Base-by-base conservation (phyloP, 1,140 invertebrate genomes). In the Drosophila bocki region DNA sequence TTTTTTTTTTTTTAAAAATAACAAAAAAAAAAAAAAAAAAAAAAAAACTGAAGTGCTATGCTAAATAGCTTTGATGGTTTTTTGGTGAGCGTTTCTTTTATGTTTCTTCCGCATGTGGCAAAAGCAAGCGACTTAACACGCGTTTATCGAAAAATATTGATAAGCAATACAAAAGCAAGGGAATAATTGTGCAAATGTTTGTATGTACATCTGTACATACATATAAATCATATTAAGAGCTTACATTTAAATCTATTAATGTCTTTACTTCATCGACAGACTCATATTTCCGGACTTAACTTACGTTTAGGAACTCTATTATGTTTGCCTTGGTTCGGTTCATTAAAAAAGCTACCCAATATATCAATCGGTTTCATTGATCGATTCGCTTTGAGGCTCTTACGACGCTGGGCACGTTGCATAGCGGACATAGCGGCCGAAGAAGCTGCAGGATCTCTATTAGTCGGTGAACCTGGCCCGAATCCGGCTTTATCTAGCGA, bases 281-380 rank as follows among this genome's bases (percentile, higher is more conserved):
- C 15, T 39, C 8, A 11, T 29, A 13, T 26, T 19, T 37, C 8
- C 9, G 3, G 35, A 3, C 6, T 42, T 0, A 48, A 92, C 92
- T 93, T 91, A 93, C 92, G 88, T 74, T 82, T 93, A 53, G 92
- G 92, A 32, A 77, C 76, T 51, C 92, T 70, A 56, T 78, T 80
- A 35, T 61, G 76, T 32, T 85, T 91, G 32, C 82, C 78, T 1
- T 61, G 56, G 32, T 62, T 57, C 2, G 81, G 80, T 57, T 93
- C 82, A n/a, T 80, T 82, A 54, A 93, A 93, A 71, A 93, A 92
- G 50, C 81, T 90, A 60, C 82, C 82, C 51, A 93, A 50, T 39
- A 93, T 78, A 44, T 80, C 71, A 47, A 88, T 79, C 39, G 82
- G 74, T 42, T 86, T 84, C 76, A 93, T 82, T 15, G 81, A 82